Base-by-base conservation (phyloP, 2,888 invertebrate genomes). In the Meandrusa payeni region DNA sequence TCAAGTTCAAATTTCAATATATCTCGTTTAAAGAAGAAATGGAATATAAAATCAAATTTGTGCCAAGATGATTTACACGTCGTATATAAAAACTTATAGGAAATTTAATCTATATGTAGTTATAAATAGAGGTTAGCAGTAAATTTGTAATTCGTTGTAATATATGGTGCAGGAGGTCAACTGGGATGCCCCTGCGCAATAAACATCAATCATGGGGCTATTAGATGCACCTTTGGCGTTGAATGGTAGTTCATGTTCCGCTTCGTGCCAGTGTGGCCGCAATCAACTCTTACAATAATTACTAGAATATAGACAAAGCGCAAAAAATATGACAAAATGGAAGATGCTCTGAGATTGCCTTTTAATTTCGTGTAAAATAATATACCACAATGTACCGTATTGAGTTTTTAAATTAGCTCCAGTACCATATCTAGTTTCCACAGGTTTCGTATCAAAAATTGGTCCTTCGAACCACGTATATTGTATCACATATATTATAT, bases 211-310 rank as follows among this genome's bases (percentile, higher is more conserved):
- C 77, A 78, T 63, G 52, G 34, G 50, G 61, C 67, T 69, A 75
- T 76, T 76, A 76, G 70, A 75, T 75, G 74, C 78, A 79, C 74
- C 80, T 78, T 79, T 73, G 61, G 62, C 53, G 56, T 64, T 54
- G 59, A 53, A 61, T 69, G 67, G 64, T 60, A 47, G 54, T 55
- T 9, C 58, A 7, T 51, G 54, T 57, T 74, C 61, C 61, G 19
- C 52, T 68, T 67, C 7, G 50, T 5, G 2, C 49, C 17, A 5
- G 1, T 5, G n/a, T n/a, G n/a, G n/a, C n/a, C n/a, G n/a, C n/a
- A n/a, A n/a, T n/a, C n/a, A n/a, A n/a, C n/a, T n/a, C n/a, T n/a
- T n/a, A n/a, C n/a, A n/a, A n/a, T n/a, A n/a, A n/a, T n/a, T n/a
- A n/a, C n/a, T n/a, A n/a, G n/a, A n/a, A n/a, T n/a, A n/a, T n/a